These are phyloP conservation scores for Idaea straminata DNA, from an alignment of 2,888 invertebrate genomes.

Conservation along the genomic window DNA sequence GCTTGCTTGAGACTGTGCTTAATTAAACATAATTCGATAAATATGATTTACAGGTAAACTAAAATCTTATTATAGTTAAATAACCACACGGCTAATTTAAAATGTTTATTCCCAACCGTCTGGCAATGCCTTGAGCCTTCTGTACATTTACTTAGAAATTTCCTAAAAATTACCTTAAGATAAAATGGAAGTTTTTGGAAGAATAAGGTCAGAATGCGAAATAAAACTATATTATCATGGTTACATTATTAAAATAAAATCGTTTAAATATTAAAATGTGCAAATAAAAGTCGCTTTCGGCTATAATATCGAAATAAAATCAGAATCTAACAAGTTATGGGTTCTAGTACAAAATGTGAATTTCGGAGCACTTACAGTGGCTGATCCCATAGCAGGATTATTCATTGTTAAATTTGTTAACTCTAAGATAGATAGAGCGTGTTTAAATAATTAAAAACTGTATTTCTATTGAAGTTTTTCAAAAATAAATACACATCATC, in stretches of 20 bases:
- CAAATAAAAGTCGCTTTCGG: conserved; percentile 7
- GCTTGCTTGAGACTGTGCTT: too few species aligned
- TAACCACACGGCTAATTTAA: too few species aligned
- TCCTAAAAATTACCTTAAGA: not conserved
- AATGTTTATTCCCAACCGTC: too few species aligned
- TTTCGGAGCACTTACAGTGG: conserved; percentile 58
- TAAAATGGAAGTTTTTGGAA: not conserved
- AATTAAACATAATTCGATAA: too few species aligned
- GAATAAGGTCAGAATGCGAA: not conserved
- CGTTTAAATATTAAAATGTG: conserved; percentile 4
- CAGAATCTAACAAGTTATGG: not conserved
- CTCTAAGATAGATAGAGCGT: not conserved
- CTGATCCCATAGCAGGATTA: conserved; percentile 68
- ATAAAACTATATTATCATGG: not conserved
- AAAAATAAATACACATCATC: conserved; percentile 18
- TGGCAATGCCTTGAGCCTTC: too few species aligned
- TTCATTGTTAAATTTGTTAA: conserved; percentile 39
- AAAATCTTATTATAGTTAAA: too few species aligned
- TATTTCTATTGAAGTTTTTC: conserved; percentile 7
- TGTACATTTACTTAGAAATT: not conserved
- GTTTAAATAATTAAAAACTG: not conserved
- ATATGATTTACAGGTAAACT: too few species aligned
- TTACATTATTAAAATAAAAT: not conserved
- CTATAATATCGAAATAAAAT: not conserved
- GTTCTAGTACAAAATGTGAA: not conserved